Evolutionary conservation across 1,140 invertebrate species (phyloP), one percentile per base, ranked within the genome.

Genomic region (Calephelis nemesis): DNA sequence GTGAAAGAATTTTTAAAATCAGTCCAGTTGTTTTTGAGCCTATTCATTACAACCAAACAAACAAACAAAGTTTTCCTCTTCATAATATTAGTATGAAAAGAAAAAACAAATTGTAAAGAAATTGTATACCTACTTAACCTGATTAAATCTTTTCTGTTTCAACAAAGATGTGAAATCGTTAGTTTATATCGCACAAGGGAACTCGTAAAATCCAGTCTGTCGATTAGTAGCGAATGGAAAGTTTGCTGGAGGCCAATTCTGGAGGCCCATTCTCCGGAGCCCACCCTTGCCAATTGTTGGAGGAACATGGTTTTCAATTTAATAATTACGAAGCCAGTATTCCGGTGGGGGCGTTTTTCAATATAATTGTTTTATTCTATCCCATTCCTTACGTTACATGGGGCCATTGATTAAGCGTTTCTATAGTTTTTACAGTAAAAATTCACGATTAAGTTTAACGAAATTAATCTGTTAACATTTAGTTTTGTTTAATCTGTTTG

Each of bases 301-400:
- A 45, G 62, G 62, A 74, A 72, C 70, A 72, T 72, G 68, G 73
- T 70, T 74, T 74, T 74, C 70, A 72, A 88, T 89, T 89, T 91
- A 85, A 89, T 89, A 87, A 88, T 89, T 85, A 87, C 80, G 83
- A 69, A 68, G 74, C 72, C 75, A 74, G 79, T 75, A 63, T 78
- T 79, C 79, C 76, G 78, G 74, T 77, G 82, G 79, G 83, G 80
- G 77, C 39, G 79, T 84, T 88, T 90, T 90, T 88, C 78, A 80
- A 81, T 82, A 72, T 77, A 71, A 86, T 88, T 90, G 85, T 88
- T 91, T 89, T 87, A 87, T 86, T 87, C 84, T 76, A 81, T 74
- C 74, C 78, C 76, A 74, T 76, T 73, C 74, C 78, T 74, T 75
- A 77, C 73, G 78, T 76, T 73, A 72, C 8, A 63, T 72, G 64